Base-by-base conservation (phyloP, 2,113 vertebrate genomes). In the Misgurnus mizolepis region DNA sequence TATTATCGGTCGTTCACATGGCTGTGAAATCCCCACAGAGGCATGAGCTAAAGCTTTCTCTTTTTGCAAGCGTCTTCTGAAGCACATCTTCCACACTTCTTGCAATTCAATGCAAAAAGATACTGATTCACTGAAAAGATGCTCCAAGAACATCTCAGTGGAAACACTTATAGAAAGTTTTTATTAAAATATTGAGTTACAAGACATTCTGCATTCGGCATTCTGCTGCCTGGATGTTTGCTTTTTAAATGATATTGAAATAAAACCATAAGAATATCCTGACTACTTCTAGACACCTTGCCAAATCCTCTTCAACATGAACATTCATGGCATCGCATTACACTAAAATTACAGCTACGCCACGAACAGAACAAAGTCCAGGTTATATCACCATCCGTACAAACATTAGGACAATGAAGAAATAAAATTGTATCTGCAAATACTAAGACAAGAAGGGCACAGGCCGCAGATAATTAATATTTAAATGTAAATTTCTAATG, bases 1-100 rank as follows among this genome's bases (percentile, higher is more conserved):
- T 92, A 93, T 89, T 91, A 84, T 87, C 78, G 91, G 91, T 91
- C 89, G 84, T 89, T 88, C 83, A 86, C 83, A 83, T 80, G 72
- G 72, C 88, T 88, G 64, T 89, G 68, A 86, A 87, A 89, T 86
- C 85, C 82, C 85, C 80, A 85, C 78, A 86, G 85, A 64, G 80
- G 71, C 79, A 22, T 56, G 68, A 60, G 65, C 18, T 83, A 7
- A 76, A 81, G 67, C 17, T n/a, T 80, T 18, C n/a, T 82, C 85
- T 87, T 85, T 85, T 82, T 80, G 67, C 83, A 80, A 39, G 72
- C 84, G 68, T 84, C 83, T 68, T 61, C 45, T 50, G 75, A 74
- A 43, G 39, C 82, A 74, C 6, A 5, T 4, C 8, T 80, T 84
- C 77, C 60, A 80, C 75, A 81, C 53, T 79, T 62, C 43, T 62